Evolutionary conservation across 2,113 vertebrate genomes (phyloP), one percentile per base, ranked within the genome.

Genomic region (Rhea pennata): DNA sequence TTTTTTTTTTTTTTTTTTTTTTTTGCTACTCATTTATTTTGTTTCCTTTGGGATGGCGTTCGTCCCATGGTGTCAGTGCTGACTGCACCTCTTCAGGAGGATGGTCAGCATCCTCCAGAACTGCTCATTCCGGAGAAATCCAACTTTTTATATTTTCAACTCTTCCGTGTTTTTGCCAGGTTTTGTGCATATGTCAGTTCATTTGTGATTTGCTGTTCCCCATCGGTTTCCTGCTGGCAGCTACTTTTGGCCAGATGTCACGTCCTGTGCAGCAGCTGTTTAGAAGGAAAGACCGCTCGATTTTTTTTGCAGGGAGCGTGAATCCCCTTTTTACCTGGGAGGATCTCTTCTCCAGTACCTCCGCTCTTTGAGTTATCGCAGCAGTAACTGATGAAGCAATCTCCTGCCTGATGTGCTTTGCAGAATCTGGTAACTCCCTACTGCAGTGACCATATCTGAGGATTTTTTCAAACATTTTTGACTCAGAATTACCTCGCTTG

Each of bases 111-210:
- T 88, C 58, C 73, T 9, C 88, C 70, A 81, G 80, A 90, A 62
- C 62, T 61, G 23, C 70, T 40, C 0, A 1, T 42, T 84, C 42
- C 42, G 59, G 70, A 88, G 69, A 95, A 81, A 22, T 44, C 71
- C 94, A 83, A 23, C 56, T 69, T 89, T 94, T 87, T 89, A 74
- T 87, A 12, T 93, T 95, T 95, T 73, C 59, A 64, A 36, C 66
- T 85, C 78, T 54, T 44, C 64, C 4, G 3, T 91, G 29, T 89
- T 89, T 89, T 94, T 53, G 76, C 48, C 95, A 80, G 70, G 67
- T 73, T 74, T 82, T 82, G 51, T 33, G 31, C 61, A 70, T 88
- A 12, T 42, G 72, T 90, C 53, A 3, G 40, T 36, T 72, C 80
- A 93, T 93, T 94, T 62, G 88, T 56, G 61, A 83, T 84, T n/a